phyloP scores from a whole-genome alignment of 2,113 vertebrate genomes.

The Nyctibius bracteatus region DNA sequence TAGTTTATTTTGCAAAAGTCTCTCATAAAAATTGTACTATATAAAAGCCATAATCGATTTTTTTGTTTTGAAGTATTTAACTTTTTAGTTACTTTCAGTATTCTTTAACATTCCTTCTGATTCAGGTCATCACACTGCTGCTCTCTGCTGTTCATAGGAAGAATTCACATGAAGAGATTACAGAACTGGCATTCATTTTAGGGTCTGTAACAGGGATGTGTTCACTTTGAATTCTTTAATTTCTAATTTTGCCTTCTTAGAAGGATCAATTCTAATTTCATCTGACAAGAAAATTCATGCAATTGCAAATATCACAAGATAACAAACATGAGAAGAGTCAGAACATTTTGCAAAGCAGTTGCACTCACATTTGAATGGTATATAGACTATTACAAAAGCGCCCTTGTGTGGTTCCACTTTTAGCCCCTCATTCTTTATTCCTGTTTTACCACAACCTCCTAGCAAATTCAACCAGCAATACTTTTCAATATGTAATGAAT shows the following conservation, averaged over 20 bases:
- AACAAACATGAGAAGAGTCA: not conserved
- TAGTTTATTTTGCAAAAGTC: not conserved
- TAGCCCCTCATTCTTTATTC: not conserved
- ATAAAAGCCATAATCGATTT: not conserved
- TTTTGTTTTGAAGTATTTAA: not conserved
- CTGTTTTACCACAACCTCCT: not conserved
- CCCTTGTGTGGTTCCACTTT: not conserved
- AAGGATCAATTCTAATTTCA: not conserved
- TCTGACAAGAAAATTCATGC: not conserved
- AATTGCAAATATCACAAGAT: not conserved
- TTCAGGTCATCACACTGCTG: constrained; percentile 28
- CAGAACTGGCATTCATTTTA: not conserved
- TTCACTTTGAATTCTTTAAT: not conserved
- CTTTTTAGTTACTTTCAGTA: not conserved
- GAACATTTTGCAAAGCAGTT: not conserved
- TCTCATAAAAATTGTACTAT: not conserved
- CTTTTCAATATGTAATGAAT: not conserved
- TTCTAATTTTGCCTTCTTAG: not conserved
- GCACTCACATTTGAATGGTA: not conserved
- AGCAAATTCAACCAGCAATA: not conserved
- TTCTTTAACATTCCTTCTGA: not conserved
- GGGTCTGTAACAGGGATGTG: not conserved
- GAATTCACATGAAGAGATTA: not conserved
- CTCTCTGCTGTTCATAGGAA: constrained; percentile 36
- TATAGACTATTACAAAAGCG: accelerated